phyloP scores from a whole-genome alignment of 2,888 invertebrate species.

The Rhogogaster chlorosoma region DNA sequence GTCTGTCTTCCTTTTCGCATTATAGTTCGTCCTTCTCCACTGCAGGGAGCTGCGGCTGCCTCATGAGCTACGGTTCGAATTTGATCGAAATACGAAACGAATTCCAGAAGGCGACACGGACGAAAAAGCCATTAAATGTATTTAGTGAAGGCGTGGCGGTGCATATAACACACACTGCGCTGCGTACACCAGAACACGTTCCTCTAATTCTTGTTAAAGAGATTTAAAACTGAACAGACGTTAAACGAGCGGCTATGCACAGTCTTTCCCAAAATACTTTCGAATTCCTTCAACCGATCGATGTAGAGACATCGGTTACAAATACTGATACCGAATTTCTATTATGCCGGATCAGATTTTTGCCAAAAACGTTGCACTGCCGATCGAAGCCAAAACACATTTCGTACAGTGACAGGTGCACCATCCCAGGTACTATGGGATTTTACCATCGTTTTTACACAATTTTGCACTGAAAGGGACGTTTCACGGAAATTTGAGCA shows the following conservation, averaged over 20 bases:
- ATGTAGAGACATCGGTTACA: not conserved
- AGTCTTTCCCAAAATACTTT: not conserved
- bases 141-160: not conserved
- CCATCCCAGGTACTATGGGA: not conserved
- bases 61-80: constrained; percentile 1
- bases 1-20: constrained; percentile 32
- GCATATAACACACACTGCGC: not conserved
- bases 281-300: not conserved
- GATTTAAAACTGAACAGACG: not conserved
- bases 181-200: not conserved
- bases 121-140: constrained; percentile 23
- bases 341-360: not conserved
- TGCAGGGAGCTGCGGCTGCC: not conserved
- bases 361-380: not conserved
- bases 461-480: not conserved
- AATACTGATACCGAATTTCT: not conserved
- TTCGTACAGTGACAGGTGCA: not conserved
- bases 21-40: not conserved
- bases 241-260: not conserved
- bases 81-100: constrained; percentile 32
- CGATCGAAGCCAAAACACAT: not conserved
- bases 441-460: not conserved
- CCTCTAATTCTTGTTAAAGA: not conserved
- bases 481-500: not conserved
- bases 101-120: not conserved